Percentiles rank a stretch among this genome's conserved stretches.
These are phyloP conservation scores for Harpagoxenus sublaevis DNA, from an alignment of 2,888 invertebrate genomes.

Conservation along the genomic window DNA sequence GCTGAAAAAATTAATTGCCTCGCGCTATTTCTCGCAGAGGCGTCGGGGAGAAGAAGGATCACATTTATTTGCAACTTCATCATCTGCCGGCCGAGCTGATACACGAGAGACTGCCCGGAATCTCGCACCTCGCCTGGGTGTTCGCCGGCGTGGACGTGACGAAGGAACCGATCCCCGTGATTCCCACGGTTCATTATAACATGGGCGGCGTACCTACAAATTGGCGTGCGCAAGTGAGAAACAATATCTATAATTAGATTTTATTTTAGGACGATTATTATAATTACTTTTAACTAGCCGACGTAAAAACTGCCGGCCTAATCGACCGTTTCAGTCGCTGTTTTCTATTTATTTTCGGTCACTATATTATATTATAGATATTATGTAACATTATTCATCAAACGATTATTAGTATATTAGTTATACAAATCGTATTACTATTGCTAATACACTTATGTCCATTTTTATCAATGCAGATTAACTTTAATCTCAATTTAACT, in stretches of 20 bases:
- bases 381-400: background rate
- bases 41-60: slow-evolving; percentile 97
- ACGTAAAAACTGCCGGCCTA: background rate
- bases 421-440: background rate
- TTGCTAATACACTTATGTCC: background rate
- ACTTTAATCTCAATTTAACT: too few species aligned
- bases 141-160: slow-evolving; percentile 99
- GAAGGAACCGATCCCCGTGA: slow-evolving; percentile 98
- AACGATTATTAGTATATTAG: background rate
- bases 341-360: background rate
- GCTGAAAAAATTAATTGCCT: background rate
- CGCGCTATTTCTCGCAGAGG: slow-evolving; percentile 88
- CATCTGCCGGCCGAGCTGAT: slow-evolving; percentile 97
- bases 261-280: background rate
- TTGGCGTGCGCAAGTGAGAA: slow-evolving; percentile 93
- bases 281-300: background rate
- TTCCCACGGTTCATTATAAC: slow-evolving; percentile 99
- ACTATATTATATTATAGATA: background rate
- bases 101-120: slow-evolving; percentile 93
- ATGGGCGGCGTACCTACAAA: slow-evolving; percentile 99
- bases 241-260: background rate
- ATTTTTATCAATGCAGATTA: too few species aligned
- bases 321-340: background rate
- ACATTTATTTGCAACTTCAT: slow-evolving; percentile 96
- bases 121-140: slow-evolving; percentile 99